Evolutionary conservation across 2,113 vertebrate species (phyloP), one percentile per base, ranked within the genome.

Genomic region (Calonectris borealis): DNA sequence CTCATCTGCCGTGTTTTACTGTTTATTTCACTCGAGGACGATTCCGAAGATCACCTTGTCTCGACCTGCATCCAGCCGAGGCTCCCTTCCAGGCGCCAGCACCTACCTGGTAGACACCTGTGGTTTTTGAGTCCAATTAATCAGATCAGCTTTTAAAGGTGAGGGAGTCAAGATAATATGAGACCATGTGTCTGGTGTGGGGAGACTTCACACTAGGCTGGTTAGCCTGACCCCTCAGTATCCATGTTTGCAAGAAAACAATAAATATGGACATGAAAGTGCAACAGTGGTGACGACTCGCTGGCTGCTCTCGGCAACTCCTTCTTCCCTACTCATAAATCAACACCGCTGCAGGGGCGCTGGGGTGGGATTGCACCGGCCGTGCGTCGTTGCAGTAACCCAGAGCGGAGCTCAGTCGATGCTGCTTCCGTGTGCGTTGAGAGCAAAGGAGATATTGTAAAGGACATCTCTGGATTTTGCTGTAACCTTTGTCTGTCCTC

Each of bases 211-310:
- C 0, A 0, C 51, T 8, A 19, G 46, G n/a, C 55, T 80, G 40
- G 19, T 14, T 46, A 76, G 62, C 54, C 61, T 93, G 58, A 42
- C 16, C 54, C 31, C 16, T 70, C 42, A 19, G 60, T 18, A 7
- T 40, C 25, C 42, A 42, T 4, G 5, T 66, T 70, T 86, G 60
- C 34, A 54, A 69, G 29, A 68, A 46, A 92, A 18, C 9, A 64
- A 0, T 26, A 25, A n/a, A 27, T 80, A 4, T 4, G 64, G 66
- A 38, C 22, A 19, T 9, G 62, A 12, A 68, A 92, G 31, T 13
- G 19, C 46, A 64, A 51, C 26, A n/a, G 25, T 46, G 38, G 10
- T 42, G 65, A 14, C 0, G 1, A 34, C 21, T 44, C 0, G 0
- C 8, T 44, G 34, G 10, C 61, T 77, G 84, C 8, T 80, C 19